A percentile compares a stretch with the other conserved stretches of the same genome.
phyloP scores from a whole-genome alignment of 2,888 invertebrate species.

The Therioaphis trifolii region DNA sequence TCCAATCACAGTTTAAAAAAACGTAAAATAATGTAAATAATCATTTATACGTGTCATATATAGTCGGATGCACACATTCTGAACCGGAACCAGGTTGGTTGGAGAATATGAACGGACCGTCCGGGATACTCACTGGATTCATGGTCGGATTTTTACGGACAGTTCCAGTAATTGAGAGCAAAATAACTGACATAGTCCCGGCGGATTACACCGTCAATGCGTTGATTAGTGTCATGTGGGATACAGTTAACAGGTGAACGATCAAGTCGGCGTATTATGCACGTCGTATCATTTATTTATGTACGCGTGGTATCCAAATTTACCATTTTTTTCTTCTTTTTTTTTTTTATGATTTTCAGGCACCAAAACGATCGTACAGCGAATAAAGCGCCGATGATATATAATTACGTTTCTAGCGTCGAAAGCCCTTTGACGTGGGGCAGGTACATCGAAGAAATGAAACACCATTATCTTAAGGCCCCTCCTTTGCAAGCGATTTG shows the following conservation, averaged over 20 bases:
- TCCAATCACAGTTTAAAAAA: too few species aligned
- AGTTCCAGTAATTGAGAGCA: background rate
- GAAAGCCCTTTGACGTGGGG: conserved; percentile 3
- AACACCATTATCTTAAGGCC: too few species aligned
- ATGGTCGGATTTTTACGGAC: conserved; percentile 1
- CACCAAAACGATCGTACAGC: background rate
- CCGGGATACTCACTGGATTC: background rate
- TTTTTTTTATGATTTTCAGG: background rate
- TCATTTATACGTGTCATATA: background rate
- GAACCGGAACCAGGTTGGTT: background rate
- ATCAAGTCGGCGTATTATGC: too few species aligned
- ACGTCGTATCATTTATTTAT: too few species aligned
- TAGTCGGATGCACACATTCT: background rate
- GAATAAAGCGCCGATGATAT: background rate
- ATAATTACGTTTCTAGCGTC: background rate
- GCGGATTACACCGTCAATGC: conserved; percentile 9
- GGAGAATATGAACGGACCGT: conserved; percentile 20
- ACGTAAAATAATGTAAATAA: too few species aligned
- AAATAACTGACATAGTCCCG: background rate
- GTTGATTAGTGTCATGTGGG: background rate
- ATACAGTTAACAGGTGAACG: background rate
- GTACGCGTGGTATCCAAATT: too few species aligned
- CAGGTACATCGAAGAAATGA: background rate
- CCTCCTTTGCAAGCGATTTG: background rate
- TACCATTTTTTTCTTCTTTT: too few species aligned